These are phyloP conservation scores for Progne subis DNA, from an alignment of 2,113 vertebrate species.

Conservation along the genomic window DNA sequence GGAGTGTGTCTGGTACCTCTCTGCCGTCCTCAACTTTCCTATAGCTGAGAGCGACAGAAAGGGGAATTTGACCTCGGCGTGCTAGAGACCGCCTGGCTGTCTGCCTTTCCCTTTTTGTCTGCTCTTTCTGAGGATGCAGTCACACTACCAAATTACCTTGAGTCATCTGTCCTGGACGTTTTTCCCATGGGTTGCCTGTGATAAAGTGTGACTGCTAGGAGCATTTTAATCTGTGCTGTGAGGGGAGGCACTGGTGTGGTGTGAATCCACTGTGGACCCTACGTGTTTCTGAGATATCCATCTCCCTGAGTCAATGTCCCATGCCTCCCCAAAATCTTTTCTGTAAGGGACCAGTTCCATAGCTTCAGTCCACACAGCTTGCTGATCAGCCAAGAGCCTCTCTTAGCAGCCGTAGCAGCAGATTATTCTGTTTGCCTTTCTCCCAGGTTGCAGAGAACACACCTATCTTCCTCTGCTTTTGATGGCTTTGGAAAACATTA, in stretches of 20 bases:
- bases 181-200: background rate
- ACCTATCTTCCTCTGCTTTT: background rate
- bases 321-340: background rate
- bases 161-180: conserved; percentile 42
- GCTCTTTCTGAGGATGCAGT: conserved; percentile 40
- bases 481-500: background rate
- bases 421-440: background rate
- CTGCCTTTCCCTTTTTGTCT: conserved; percentile 67
- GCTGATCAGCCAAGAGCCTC: background rate
- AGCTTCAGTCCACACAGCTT: background rate
- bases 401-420: background rate
- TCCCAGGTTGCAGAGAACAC: background rate
- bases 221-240: background rate
- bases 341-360: background rate
- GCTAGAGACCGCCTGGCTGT: conserved; percentile 48
- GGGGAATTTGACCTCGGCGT: conserved; percentile 40
- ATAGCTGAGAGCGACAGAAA: background rate
- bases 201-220: background rate
- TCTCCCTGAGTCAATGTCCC: background rate
- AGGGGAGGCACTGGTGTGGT: background rate
- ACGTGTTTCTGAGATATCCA: accelerated
- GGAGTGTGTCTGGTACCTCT: background rate
- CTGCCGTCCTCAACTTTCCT: background rate
- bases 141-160: conserved; percentile 62
- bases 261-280: background rate